Percentiles rank a stretch among this genome's conserved stretches.
These are phyloP conservation scores for Drosophila aldrichi DNA, from an alignment of 2,888 invertebrate species.

Conservation along the genomic window DNA sequence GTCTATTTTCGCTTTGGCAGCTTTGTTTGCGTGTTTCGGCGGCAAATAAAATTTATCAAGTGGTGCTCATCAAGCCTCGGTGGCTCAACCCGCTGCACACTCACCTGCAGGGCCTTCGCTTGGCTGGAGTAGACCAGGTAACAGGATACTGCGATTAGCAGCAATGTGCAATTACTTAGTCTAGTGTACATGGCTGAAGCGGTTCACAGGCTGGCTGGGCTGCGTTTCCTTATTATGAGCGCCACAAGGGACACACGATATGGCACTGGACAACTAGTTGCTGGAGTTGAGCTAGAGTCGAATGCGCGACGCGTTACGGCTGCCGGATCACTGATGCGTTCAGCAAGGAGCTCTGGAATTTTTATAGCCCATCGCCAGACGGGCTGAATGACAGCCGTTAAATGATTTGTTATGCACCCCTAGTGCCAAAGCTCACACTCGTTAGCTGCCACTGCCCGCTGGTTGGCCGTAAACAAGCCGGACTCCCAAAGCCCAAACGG, in stretches of 20 bases:
- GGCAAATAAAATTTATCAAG: conserved; percentile 72
- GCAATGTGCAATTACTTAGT: conserved; percentile 74
- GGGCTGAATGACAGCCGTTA: conserved; percentile 73
- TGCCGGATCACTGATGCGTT: conserved; percentile 63
- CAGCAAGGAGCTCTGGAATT: conserved; percentile 45
- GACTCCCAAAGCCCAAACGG: conserved; percentile 65
- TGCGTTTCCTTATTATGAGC: conserved; percentile 27
- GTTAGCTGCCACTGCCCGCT: conserved; percentile 25
- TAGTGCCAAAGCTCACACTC: conserved; percentile 27
- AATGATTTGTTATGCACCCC: conserved; percentile 78
- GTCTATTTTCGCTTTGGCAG: conserved; percentile 6
- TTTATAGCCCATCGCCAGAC: conserved; percentile 67
- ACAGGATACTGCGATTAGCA: conserved; percentile 75
- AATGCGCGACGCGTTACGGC: conserved; percentile 41
- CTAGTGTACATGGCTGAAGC: conserved; percentile 68
- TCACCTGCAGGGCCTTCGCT: conserved; percentile 76
- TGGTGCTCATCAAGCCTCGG: conserved; percentile 31
- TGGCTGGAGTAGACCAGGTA: conserved; percentile 72
- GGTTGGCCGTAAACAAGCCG: conserved; percentile 58
- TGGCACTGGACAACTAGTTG: conserved; percentile 29
- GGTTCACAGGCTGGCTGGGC: not conserved
- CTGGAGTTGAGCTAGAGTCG: conserved; percentile 20
- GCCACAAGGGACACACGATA: conserved; percentile 18
- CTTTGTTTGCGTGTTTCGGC: conserved; percentile 2
- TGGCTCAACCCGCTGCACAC: conserved; percentile 30